Conservation (phyloP, 1,140 invertebrate species). For the Pseudomyrmex dendroicus region DNA sequence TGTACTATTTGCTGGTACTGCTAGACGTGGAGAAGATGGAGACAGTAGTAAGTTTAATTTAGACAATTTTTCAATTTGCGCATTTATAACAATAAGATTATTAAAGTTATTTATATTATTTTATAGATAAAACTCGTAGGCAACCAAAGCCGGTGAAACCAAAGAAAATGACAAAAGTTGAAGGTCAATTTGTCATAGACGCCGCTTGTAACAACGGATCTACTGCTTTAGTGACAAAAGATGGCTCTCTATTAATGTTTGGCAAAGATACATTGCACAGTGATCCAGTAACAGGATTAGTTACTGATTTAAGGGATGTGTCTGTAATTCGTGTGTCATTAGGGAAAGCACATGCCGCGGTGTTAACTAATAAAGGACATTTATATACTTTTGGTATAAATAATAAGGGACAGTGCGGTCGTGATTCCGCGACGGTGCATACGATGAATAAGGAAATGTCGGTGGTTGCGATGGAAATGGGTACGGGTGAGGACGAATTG, state of each 20-base stretch:
- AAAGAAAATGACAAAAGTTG: conserved; percentile 96
- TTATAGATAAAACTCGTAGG: conserved; percentile 90
- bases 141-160: conserved; percentile 96
- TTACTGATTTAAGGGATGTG: conserved; percentile 92
- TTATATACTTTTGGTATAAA: conserved; percentile 99
- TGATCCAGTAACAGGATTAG: conserved; percentile 90
- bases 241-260: conserved; percentile 96
- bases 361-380: conserved; percentile 94
- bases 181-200: conserved; percentile 92
- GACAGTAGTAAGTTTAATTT: conserved; percentile 86
- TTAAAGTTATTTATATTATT: conserved; percentile 50
- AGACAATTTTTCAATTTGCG: conserved; percentile 21
- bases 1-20: conserved; percentile 94
- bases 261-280: conserved; percentile 97
- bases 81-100: background rate
- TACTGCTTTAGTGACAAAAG: conserved; percentile 95
- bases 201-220: conserved; percentile 97
- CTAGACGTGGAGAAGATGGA: conserved; percentile 97
- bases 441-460: conserved; percentile 82
- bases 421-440: conserved; percentile 90
- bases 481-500: conserved; percentile 87
- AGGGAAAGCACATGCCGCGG: conserved; percentile 97
- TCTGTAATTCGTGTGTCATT: conserved; percentile 93
- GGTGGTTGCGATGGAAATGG: conserved; percentile 88
- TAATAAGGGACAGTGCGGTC: conserved; percentile 98